Percentiles rank a stretch among this genome's conserved stretches.
Conservation (phyloP, 2,113 vertebrate species). For the Corythaixoides concolor region DNA sequence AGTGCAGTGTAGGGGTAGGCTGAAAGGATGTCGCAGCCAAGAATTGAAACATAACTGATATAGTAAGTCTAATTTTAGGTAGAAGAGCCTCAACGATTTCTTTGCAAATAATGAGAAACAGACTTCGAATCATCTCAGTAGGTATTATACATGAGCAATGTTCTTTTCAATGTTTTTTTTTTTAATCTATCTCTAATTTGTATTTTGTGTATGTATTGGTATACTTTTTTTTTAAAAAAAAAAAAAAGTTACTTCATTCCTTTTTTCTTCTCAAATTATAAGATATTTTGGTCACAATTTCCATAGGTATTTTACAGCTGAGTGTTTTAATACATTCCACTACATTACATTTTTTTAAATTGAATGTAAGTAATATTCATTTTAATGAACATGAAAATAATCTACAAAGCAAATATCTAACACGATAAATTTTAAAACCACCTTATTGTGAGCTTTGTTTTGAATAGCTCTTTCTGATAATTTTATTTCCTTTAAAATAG, state of each 20-base stretch:
- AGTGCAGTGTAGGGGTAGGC: constrained; percentile 60
- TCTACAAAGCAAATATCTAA: not conserved
- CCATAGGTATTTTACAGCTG: not conserved
- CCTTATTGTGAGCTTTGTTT: not conserved
- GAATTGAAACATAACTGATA: not conserved
- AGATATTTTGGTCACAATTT: not conserved
- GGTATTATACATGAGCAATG: not conserved
- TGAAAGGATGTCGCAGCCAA: not conserved
- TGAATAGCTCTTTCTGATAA: not conserved
- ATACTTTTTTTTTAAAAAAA: not conserved
- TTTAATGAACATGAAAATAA: not conserved
- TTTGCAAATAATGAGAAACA: not conserved
- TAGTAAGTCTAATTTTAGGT: constrained; percentile 15
- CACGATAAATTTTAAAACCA: not conserved
- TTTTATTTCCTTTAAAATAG: not conserved
- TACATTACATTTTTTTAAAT: not conserved
- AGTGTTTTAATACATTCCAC: not conserved
- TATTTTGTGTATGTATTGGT: not conserved
- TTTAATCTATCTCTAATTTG: not conserved
- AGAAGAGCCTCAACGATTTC: constrained; percentile 1
- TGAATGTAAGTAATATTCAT: not conserved
- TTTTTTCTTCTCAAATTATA: not conserved
- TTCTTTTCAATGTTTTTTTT: not conserved
- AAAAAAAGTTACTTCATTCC: not conserved
- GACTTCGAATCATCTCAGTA: not conserved